Evolutionary conservation across 2,888 invertebrate genomes (phyloP).

Genomic region (Amiota minor): DNA sequence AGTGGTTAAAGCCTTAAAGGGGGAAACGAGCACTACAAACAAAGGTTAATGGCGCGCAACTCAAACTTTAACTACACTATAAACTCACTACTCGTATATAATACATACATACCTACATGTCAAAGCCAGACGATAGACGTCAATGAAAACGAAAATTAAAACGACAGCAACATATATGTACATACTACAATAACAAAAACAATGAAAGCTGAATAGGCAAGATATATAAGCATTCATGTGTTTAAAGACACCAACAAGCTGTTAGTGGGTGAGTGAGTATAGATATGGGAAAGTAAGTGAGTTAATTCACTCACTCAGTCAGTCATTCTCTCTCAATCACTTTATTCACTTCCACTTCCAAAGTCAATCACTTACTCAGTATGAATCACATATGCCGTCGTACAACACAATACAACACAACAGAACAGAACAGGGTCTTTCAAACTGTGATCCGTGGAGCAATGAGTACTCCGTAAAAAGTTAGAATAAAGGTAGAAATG

Average conservation of each 20-base stretch:
- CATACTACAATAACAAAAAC: not conserved
- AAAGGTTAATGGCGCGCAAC: too few species aligned
- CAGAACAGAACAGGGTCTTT: not conserved
- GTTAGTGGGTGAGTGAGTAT: not conserved
- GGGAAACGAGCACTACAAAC: too few species aligned
- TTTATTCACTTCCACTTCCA: not conserved
- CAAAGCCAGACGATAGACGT: not conserved
- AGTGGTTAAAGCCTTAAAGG: too few species aligned
- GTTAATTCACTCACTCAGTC: not conserved
- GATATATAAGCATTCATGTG: not conserved
- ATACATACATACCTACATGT: too few species aligned
- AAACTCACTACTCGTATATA: too few species aligned
- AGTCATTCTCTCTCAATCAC: too few species aligned
- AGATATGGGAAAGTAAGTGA: not conserved
- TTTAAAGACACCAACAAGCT: not conserved
- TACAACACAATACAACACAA: not conserved
- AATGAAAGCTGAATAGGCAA: conserved; percentile 3
- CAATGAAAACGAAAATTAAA: not conserved
- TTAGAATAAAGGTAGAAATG: too few species aligned
- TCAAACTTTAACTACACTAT: too few species aligned
- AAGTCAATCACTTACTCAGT: conserved; percentile 20
- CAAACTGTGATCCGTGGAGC: too few species aligned
- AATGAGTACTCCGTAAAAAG: too few species aligned
- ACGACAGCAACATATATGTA: too few species aligned
- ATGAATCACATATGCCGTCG: not conserved